Conservation (phyloP, 1,140 invertebrate genomes). For the Aphelinus atriplicis region DNA sequence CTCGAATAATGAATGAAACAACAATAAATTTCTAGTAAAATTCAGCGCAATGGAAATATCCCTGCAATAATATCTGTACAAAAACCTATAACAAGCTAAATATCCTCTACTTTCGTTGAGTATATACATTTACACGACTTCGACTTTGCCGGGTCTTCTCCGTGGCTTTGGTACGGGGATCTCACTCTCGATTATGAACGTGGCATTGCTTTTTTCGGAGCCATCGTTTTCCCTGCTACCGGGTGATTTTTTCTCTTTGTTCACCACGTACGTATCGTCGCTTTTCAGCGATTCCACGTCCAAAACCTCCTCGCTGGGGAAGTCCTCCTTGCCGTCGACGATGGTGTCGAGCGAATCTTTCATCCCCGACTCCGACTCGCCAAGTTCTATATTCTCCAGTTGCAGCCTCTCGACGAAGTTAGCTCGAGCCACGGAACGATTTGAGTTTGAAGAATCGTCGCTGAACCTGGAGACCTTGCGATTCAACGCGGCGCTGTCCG, state of each 20-base stretch:
- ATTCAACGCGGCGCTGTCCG: slow-evolving; percentile 42
- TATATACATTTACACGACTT: slow-evolving; percentile 29
- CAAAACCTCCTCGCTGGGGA: slow-evolving; percentile 26
- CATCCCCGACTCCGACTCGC: slow-evolving; percentile 9
- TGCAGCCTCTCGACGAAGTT: slow-evolving; percentile 16
- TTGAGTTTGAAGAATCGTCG: slow-evolving; percentile 31
- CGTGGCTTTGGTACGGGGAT: slow-evolving; percentile 48
- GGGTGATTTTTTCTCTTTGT: slow-evolving; percentile 36
- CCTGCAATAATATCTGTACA: neutral
- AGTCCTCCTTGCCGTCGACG: slow-evolving; percentile 3
- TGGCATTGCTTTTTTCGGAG: slow-evolving; percentile 54
- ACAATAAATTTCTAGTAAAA: too few species aligned
- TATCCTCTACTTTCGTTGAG: neutral
- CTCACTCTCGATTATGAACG: slow-evolving; percentile 59
- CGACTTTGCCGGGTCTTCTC: slow-evolving; percentile 32
- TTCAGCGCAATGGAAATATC: too few species aligned
- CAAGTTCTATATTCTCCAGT: neutral
- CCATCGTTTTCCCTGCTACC: slow-evolving; percentile 41
- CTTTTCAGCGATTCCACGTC: slow-evolving; percentile 46
- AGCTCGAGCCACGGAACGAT: neutral
- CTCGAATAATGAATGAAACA: too few species aligned
- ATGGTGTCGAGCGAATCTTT: slow-evolving; percentile 31
- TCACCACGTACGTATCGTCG: slow-evolving; percentile 54
- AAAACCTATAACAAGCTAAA: neutral
- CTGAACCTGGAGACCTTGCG: slow-evolving; percentile 37